Conservation (phyloP, 2,888 invertebrate species). For the Leucophenga maculata region DNA sequence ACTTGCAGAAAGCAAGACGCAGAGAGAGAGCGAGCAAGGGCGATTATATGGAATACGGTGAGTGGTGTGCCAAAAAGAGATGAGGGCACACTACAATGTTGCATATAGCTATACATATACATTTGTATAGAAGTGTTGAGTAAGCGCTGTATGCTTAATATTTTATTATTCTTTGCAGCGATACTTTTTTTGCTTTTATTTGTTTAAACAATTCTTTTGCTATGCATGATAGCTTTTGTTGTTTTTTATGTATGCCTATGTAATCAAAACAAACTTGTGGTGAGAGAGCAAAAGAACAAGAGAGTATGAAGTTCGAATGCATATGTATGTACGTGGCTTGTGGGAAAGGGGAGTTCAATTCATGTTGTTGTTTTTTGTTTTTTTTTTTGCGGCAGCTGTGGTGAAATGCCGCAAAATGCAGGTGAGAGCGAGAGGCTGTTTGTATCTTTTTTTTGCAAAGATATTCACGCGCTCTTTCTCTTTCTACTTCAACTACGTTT, state of each 20-base stretch:
- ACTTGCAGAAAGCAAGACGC: background rate
- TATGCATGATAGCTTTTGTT: too few species aligned
- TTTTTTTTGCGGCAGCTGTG: background rate
- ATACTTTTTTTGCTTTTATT: slow-evolving; percentile 1
- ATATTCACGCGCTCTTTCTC: background rate
- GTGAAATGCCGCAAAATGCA: background rate
- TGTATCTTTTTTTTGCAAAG: background rate
- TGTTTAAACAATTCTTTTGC: slow-evolving; percentile 8
- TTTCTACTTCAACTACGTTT: background rate
- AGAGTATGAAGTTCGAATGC: too few species aligned
- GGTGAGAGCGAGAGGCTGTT: background rate
- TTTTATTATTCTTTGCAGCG: background rate
- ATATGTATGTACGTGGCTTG: too few species aligned
- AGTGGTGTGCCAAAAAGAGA: background rate
- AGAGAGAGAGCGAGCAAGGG: background rate
- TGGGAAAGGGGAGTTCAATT: too few species aligned
- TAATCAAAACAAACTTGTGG: slow-evolving; percentile 6
- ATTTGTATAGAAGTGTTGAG: too few species aligned
- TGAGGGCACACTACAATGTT: background rate
- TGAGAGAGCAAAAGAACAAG: background rate
- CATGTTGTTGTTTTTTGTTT: background rate
- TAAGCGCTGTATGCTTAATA: background rate
- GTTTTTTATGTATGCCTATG: too few species aligned
- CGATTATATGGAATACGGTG: too few species aligned
- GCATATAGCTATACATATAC: background rate